phyloP scores from a whole-genome alignment of 2,888 invertebrate species.

The Entomobrya proxima region DNA sequence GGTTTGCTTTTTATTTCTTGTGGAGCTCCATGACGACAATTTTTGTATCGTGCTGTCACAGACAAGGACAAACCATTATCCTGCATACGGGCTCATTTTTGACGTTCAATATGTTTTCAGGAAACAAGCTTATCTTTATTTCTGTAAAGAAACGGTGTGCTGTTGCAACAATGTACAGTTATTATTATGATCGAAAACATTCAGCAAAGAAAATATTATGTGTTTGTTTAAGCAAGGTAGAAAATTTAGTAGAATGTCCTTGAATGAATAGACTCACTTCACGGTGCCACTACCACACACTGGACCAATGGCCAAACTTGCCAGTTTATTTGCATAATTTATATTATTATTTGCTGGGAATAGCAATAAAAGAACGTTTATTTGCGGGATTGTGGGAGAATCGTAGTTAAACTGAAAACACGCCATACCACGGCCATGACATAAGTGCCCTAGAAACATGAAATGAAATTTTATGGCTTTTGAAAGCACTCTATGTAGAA shows the following conservation, averaged over 20 bases:
- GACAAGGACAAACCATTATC: neutral
- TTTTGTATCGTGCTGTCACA: neutral
- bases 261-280: neutral
- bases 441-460: neutral
- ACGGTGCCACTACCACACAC: neutral
- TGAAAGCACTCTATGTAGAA: no score
- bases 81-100: neutral
- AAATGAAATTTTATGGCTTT: neutral
- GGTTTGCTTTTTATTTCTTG: no score
- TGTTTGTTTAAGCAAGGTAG: no score
- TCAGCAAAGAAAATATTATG: no score
- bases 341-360: neutral
- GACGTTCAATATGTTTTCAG: neutral
- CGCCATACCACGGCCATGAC: neutral
- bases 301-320: neutral
- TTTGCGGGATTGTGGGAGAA: neutral
- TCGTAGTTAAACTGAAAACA: neutral
- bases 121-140: neutral
- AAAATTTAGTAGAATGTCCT: no score
- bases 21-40: neutral
- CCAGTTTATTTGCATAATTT: slow-evolving; percentile 2
- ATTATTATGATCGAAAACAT: no score
- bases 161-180: no score
- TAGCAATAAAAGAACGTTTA: neutral
- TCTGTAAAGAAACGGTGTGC: no score